Conservation (phyloP, 2,797 vertebrate genomes). For the Heterohyrax brucei region DNA sequence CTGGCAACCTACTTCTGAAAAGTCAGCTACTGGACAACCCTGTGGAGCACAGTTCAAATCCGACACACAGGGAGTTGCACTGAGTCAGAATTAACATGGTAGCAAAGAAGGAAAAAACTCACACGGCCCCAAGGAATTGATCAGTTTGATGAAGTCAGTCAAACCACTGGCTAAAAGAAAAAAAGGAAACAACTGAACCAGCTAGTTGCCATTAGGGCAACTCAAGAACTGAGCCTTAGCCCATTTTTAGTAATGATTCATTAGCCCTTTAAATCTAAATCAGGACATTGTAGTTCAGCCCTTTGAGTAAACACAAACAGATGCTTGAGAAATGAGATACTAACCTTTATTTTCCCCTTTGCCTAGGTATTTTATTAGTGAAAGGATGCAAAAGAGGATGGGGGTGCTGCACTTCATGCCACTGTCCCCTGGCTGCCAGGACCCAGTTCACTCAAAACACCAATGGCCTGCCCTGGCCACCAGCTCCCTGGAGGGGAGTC, state of each 20-base stretch:
- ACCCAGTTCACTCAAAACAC: not conserved
- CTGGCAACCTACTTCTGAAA: not conserved
- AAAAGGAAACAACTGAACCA: not conserved
- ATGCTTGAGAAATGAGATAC: not conserved
- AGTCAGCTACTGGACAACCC: not conserved
- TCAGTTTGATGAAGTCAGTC: not conserved
- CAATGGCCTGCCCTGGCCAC: not conserved
- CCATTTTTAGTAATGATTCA: conserved; percentile 6
- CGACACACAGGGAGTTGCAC: not conserved
- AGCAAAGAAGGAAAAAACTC: not conserved
- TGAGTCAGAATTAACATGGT: not conserved
- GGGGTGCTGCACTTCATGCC: not conserved
- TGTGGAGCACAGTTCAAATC: not conserved
- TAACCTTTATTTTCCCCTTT: not conserved
- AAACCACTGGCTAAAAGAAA: not conserved
- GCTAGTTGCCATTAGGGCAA: not conserved
- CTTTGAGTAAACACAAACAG: not conserved
- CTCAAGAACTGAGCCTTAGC: not conserved
- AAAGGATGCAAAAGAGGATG: conserved; percentile 20
- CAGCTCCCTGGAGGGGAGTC: not conserved
- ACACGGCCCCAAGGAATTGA: not conserved
- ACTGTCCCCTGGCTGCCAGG: not conserved
- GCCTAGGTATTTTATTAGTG: not conserved
- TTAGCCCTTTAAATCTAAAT: conserved; percentile 12
- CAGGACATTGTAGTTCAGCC: not conserved